Conservation (phyloP, 2,888 invertebrate genomes). For the Smittia aterrima region DNA sequence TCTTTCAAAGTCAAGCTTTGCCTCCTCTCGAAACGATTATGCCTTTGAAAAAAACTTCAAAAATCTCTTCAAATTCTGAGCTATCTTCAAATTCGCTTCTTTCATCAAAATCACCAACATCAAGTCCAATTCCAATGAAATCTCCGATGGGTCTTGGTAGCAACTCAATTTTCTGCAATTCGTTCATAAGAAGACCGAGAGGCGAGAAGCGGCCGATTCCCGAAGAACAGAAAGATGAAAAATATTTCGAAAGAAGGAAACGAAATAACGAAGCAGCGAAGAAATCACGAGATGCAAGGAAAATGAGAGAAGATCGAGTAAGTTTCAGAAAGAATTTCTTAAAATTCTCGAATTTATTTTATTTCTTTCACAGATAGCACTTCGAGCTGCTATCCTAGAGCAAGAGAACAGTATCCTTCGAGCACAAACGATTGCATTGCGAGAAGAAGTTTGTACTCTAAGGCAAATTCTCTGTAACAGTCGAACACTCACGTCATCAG, state of each 20-base stretch:
- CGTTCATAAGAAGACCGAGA: constrained; percentile 59
- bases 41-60: constrained; percentile 6
- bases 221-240: constrained; percentile 81
- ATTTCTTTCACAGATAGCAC: constrained; percentile 80
- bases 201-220: constrained; percentile 86
- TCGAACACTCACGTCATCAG: background rate
- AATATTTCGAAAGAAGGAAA: constrained; percentile 82
- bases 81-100: background rate
- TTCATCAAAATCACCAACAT: background rate
- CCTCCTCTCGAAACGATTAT: constrained; percentile 30
- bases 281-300: constrained; percentile 84
- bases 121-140: constrained; percentile 12
- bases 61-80: background rate
- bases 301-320: constrained; percentile 83
- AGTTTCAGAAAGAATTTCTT: constrained; percentile 42
- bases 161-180: constrained; percentile 42
- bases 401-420: constrained; percentile 84
- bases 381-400: constrained; percentile 78
- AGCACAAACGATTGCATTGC: constrained; percentile 74
- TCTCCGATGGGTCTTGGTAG: constrained; percentile 44
- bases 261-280: constrained; percentile 90
- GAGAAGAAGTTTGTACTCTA: constrained; percentile 74
- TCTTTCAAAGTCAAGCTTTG: constrained; percentile 3
- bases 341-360: too few relatives aligned
- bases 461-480: constrained; percentile 59